Evolutionary conservation across 2,113 vertebrate species (phyloP).

Genomic region (Fulica atra): DNA sequence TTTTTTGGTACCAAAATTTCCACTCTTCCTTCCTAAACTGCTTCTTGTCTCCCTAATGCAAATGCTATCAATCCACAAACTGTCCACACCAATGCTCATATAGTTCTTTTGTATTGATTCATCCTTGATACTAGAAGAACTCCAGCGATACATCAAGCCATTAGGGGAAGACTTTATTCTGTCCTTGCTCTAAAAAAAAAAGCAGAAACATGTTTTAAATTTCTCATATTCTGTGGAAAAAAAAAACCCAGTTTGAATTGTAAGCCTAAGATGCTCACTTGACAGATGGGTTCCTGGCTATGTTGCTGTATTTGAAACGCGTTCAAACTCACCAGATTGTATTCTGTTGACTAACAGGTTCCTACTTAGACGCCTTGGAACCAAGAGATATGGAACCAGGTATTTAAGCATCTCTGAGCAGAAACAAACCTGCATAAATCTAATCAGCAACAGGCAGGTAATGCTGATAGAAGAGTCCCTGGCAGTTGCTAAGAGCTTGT

Average conservation of each 20-base stretch:
- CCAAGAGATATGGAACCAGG: background rate
- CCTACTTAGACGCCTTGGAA: slow-evolving; percentile 6
- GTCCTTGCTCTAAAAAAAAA: slow-evolving; percentile 9
- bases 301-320: background rate
- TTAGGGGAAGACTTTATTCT: background rate
- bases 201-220: background rate
- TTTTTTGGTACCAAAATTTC: slow-evolving; percentile 5
- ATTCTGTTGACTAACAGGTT: slow-evolving; percentile 26
- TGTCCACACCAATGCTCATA: background rate
- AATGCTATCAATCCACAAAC: background rate
- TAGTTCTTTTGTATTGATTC: background rate
- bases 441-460: slow-evolving; percentile 8
- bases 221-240: background rate
- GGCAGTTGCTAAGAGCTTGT: background rate
- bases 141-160: background rate
- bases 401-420: slow-evolving; percentile 35
- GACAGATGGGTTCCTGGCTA: slow-evolving; percentile 31
- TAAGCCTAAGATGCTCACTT: slow-evolving; percentile 19
- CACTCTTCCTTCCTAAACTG: background rate
- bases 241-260: background rate
- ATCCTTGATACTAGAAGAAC: background rate
- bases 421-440: background rate
- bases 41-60: slow-evolving; percentile 14
- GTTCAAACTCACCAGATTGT: slow-evolving; percentile 12
- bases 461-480: background rate